Evolutionary conservation across 2,113 vertebrate species (phyloP).

Genomic region (Corythoichthys haematopterus): DNA sequence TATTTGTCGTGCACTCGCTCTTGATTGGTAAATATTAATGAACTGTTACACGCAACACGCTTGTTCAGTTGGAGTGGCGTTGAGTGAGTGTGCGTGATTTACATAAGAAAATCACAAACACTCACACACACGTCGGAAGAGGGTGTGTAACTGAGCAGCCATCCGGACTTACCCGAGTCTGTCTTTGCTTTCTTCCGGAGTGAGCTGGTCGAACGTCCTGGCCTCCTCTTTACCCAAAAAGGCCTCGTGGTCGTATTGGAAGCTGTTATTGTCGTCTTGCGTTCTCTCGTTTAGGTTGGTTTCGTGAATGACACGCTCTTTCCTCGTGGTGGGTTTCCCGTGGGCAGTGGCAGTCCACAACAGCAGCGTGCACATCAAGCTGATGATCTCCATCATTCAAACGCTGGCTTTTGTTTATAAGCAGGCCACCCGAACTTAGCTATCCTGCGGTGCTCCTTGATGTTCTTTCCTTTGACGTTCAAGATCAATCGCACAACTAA

Average conservation of each 20-base stretch:
- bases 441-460: not conserved
- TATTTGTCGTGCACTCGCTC: conserved; percentile 30
- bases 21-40: conserved; percentile 39
- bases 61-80: not conserved
- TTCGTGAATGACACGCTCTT: conserved; percentile 80
- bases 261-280: conserved; percentile 83
- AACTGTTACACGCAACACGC: conserved; percentile 27
- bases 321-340: conserved; percentile 82
- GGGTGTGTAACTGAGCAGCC: not conserved
- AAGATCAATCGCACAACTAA: not conserved
- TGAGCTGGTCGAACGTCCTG: conserved; percentile 93
- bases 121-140: not conserved
- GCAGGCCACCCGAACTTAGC: conserved; percentile 11
- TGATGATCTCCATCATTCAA: conserved; percentile 60
- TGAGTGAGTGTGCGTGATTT: conserved; percentile 21
- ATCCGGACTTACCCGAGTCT: conserved; percentile 79
- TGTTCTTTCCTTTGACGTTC: not conserved
- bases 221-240: conserved; percentile 93
- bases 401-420: conserved; percentile 9
- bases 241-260: conserved; percentile 93
- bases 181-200: conserved; percentile 86
- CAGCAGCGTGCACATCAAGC: conserved; percentile 54
- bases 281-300: conserved; percentile 68
- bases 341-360: conserved; percentile 55
- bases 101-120: not conserved